Base-by-base conservation (phyloP, 1,140 invertebrate genomes). In the Schlechtendalia chinensis region DNA sequence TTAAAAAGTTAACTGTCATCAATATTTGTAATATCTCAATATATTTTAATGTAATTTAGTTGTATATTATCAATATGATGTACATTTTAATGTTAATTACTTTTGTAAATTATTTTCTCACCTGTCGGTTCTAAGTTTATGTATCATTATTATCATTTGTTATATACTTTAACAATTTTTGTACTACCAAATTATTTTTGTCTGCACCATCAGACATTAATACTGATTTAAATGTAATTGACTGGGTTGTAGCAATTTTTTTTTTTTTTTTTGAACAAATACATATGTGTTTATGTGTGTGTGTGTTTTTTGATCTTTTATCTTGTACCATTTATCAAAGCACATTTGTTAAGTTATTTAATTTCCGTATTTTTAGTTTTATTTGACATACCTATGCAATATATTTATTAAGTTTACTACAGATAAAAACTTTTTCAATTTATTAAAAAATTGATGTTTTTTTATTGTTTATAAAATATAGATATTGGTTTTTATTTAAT, bases 301-400 rank as follows among this genome's bases (percentile, higher is more conserved):
- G 12, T 75, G n/a, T 61, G 56, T 77, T 14, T 59, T n/a, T n/a
- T n/a, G 19, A 11, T 77, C 32, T 77, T 77, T 22, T 10, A 58
- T 59, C 45, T 56, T 77, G 4, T 59, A 58, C 32, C 32, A 77
- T 58, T 77, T 32, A 58, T 59, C 27, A 24, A 77, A 77, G 74
- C 32, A 58, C 54, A 39, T 77, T 32, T 77, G 74, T 77, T 77
- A 61, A 58, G 4, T 58, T 75, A 75, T 77, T 77, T 39, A 77
- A 14, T 17, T 47, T 59, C 22, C 47, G 32, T 75, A 58, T 77
- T 77, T 77, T 77, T 61, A 77, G n/a, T 77, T 77, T 47, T 17
- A 27, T 77, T 59, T 45, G 32, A 77, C 17, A 16, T 50, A 71
- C 14, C n/a, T 61, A 45, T 61, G 74, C 74, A 77, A 77, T 77